These are phyloP conservation scores for Hirudinaria manillensis DNA, from an alignment of 2,888 invertebrate species.

Conservation along the genomic window DNA sequence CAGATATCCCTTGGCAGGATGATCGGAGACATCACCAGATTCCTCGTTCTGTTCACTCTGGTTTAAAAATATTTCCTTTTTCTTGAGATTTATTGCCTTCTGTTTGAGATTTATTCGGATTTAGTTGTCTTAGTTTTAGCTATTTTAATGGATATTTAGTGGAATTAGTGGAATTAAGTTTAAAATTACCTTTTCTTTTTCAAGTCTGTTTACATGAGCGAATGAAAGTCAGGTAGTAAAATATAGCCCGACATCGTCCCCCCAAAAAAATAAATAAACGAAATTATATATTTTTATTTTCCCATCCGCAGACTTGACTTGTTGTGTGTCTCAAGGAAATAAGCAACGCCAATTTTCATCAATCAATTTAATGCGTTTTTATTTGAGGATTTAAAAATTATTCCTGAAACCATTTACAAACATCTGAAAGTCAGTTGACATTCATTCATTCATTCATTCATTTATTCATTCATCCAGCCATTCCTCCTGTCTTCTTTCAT, in stretches of 20 bases:
- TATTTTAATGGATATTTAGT: too few relatives aligned
- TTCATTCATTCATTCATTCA: neutral
- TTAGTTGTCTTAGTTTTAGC: neutral
- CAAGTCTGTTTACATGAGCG: neutral
- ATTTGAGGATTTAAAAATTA: too few relatives aligned
- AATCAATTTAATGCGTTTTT: too few relatives aligned
- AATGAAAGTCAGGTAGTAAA: too few relatives aligned
- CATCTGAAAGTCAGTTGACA: neutral
- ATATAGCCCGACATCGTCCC: too few relatives aligned
- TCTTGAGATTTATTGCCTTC: neutral
- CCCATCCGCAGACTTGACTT: too few relatives aligned
- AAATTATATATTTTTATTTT: too few relatives aligned
- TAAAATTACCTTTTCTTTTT: neutral
- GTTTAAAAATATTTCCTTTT: slow-evolving; percentile 42
- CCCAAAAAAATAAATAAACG: too few relatives aligned
- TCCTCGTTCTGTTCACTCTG: slow-evolving; percentile 53
- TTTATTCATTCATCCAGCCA: neutral
- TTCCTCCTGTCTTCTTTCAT: too few relatives aligned
- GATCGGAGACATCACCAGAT: slow-evolving; percentile 54
- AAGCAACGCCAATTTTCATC: too few relatives aligned
- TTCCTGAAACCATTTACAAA: too few relatives aligned
- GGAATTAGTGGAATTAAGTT: neutral
- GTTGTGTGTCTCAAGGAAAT: too few relatives aligned
- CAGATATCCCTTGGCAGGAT: slow-evolving; percentile 54
- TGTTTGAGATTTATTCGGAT: neutral